A percentile compares a stretch with the other conserved stretches of the same genome.
phyloP scores from a whole-genome alignment of 2,888 invertebrate species.

The Acheta domesticus region DNA sequence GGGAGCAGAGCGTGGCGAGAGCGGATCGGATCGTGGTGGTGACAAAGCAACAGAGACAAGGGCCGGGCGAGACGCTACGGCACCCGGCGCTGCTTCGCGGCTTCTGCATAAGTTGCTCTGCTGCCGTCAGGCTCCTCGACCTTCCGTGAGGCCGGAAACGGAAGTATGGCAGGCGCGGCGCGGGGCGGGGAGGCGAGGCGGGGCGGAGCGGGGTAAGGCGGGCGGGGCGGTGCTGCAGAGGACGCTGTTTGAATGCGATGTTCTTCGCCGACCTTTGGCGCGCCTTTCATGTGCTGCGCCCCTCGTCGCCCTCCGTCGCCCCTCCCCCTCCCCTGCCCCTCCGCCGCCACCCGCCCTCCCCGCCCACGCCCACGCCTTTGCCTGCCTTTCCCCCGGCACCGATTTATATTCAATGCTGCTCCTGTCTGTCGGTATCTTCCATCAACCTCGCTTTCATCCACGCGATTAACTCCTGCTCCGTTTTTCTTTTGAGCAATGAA shows the following conservation, averaged over 20 bases:
- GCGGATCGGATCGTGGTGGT: no score
- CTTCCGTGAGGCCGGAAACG: background rate
- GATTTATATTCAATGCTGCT: slow-evolving; percentile 7
- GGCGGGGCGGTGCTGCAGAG: background rate
- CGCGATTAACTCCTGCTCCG: background rate
- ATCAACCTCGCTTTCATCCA: background rate
- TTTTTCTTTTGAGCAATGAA: background rate
- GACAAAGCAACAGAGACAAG: no score
- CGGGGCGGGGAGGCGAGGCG: no score
- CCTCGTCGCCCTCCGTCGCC: background rate
- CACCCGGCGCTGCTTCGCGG: background rate
- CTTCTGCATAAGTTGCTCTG: background rate
- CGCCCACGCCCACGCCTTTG: background rate
- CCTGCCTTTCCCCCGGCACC: background rate
- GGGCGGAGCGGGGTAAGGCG: background rate
- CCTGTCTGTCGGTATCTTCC: slow-evolving; percentile 1
- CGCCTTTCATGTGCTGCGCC: background rate
- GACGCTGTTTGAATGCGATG: background rate
- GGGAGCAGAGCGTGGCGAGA: no score
- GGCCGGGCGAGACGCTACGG: no score
- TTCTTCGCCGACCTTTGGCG: background rate
- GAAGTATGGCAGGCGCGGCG: background rate
- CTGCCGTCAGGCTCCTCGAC: background rate
- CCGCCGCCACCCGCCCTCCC: background rate
- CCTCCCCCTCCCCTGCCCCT: background rate